Evolutionary conservation across 2,888 invertebrate species (phyloP).

Genomic region (Dioctria rufipes): DNA sequence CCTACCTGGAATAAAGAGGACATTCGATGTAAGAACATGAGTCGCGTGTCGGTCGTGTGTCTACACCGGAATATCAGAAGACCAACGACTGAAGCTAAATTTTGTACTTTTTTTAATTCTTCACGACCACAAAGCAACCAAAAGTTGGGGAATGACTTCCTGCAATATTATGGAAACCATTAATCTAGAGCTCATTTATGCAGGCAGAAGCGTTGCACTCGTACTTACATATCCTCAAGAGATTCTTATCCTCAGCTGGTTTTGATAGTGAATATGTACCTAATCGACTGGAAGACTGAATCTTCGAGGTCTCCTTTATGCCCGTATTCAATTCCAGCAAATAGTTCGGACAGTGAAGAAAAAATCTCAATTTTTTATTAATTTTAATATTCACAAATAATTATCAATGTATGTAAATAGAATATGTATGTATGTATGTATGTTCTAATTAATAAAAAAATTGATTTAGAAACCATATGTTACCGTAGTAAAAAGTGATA

Average conservation of each 20-base stretch:
- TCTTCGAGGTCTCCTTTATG: neutral
- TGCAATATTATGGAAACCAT: slow-evolving; percentile 4
- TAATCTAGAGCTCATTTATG: slow-evolving; percentile 46
- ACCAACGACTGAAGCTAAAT: slow-evolving; percentile 12
- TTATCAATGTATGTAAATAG: no score
- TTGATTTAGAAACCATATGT: no score
- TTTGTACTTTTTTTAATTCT: slow-evolving; percentile 19
- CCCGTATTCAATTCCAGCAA: neutral
- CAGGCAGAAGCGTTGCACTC: slow-evolving; percentile 38
- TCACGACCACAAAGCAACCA: slow-evolving; percentile 47
- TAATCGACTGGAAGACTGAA: slow-evolving; percentile 44
- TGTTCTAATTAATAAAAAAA: no score
- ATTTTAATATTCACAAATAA: no score
- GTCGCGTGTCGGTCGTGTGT: slow-evolving; percentile 59
- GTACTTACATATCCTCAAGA: neutral
- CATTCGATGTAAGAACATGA: slow-evolving; percentile 37
- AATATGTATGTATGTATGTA: no score
- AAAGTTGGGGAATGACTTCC: slow-evolving; percentile 39
- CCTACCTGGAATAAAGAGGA: slow-evolving; percentile 13
- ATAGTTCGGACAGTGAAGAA: neutral
- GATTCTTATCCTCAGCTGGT: slow-evolving; percentile 17
- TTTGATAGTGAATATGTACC: slow-evolving; percentile 8
- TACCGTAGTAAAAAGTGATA: no score
- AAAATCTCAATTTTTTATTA: no score
- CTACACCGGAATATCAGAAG: slow-evolving; percentile 32